These are phyloP conservation scores for Diachasma alloeum DNA, from an alignment of 1,140 invertebrate species.

Conservation along the genomic window DNA sequence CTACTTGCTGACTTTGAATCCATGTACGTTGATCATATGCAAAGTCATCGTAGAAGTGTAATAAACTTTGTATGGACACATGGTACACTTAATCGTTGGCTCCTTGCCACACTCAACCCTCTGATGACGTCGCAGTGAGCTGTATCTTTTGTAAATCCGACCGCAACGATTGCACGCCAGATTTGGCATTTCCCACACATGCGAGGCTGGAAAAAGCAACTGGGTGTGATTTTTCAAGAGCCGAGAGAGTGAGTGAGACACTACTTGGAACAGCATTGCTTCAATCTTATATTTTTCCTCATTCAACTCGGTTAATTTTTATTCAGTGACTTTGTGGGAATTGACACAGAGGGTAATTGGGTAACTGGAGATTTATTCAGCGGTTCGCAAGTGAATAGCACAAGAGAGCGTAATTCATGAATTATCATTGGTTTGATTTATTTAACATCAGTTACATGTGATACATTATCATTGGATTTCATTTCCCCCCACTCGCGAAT, in stretches of 20 bases:
- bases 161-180: constrained; percentile 38
- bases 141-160: constrained; percentile 52
- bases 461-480: background rate
- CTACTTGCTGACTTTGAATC: constrained; percentile 30
- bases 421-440: background rate
- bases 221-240: constrained; percentile 26
- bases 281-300: background rate
- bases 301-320: background rate
- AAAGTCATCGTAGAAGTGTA: constrained; percentile 40
- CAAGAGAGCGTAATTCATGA: background rate
- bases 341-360: background rate
- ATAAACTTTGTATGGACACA: constrained; percentile 51
- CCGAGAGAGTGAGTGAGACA: too few species aligned
- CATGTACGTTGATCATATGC: constrained; percentile 40
- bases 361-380: background rate
- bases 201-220: constrained; percentile 33
- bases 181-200: constrained; percentile 30
- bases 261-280: background rate
- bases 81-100: constrained; percentile 50
- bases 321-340: background rate
- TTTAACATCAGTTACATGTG: background rate
- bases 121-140: constrained; percentile 52
- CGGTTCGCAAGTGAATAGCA: constrained; percentile 1
- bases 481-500: background rate
- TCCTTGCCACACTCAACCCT: constrained; percentile 57